Conservation (phyloP, 2,797 vertebrate species). For the Kryptopterus vitreolus region DNA sequence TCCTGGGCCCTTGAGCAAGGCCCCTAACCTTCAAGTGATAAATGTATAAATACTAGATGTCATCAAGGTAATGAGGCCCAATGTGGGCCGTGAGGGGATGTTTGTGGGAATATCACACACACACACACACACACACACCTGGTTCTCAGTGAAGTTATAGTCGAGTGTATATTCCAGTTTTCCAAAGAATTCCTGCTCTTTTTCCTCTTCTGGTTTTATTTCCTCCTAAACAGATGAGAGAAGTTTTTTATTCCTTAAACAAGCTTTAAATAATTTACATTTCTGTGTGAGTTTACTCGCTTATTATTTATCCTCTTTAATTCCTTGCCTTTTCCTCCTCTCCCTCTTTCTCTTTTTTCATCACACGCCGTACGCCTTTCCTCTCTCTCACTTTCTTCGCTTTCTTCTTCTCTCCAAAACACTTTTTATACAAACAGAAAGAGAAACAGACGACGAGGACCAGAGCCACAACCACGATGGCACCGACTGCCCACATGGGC, state of each 20-base stretch:
- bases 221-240: constrained; percentile 64
- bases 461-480: constrained; percentile 79
- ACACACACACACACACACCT: constrained; percentile 63
- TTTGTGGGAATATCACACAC: too few relatives aligned
- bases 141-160: constrained; percentile 85
- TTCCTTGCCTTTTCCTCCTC: constrained; percentile 78
- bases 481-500: constrained; percentile 85
- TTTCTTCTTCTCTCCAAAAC: constrained; percentile 72
- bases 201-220: constrained; percentile 65
- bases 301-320: not conserved
- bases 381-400: constrained; percentile 85
- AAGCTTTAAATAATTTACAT: not conserved
- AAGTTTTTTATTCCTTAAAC: not conserved
- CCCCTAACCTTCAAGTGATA: too few relatives aligned
- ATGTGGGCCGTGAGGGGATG: too few relatives aligned
- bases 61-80: too few relatives aligned
- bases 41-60: too few relatives aligned
- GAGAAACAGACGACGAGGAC: constrained; percentile 78
- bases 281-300: too few relatives aligned
- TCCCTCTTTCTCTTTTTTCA: constrained; percentile 79
- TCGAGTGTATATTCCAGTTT: constrained; percentile 86
- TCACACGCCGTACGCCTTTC: constrained; percentile 73
- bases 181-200: constrained; percentile 78
- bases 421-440: constrained; percentile 84
- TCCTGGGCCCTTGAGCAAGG: too few relatives aligned